A percentile compares a stretch with the other conserved stretches of the same genome.
phyloP scores from a whole-genome alignment of 35 echinoderm and acorn worm genomes.

The Acanthaster planci region DNA sequence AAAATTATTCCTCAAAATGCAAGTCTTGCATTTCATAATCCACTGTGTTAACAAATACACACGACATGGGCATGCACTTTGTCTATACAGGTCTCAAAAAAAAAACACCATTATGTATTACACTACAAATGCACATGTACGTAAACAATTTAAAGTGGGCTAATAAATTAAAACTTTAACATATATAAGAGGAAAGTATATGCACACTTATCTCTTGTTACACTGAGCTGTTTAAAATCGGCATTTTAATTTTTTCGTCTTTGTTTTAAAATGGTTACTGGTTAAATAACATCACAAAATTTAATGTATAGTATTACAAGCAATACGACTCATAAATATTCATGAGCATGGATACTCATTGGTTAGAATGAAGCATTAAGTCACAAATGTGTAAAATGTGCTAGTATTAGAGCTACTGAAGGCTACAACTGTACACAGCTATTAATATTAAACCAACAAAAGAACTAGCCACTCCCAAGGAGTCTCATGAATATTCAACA shows the following conservation, averaged over 20 bases:
- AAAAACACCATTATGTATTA: background rate
- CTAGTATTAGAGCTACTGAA: background rate
- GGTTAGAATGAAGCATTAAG: too few relatives aligned
- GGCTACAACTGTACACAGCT: constrained; percentile 5
- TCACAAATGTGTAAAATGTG: constrained; percentile 13
- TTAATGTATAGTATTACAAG: background rate
- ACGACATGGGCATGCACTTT: background rate
- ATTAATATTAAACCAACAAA: constrained; percentile 18
- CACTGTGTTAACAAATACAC: background rate
- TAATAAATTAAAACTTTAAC: background rate
- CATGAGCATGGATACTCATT: background rate
- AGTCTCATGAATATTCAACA: constrained; percentile 4
- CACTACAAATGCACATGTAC: background rate
- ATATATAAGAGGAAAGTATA: background rate
- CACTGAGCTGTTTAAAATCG: constrained; percentile 7
- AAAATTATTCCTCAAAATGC: too few relatives aligned
- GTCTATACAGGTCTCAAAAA: background rate
- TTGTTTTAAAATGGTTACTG: background rate
- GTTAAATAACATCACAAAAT: background rate
- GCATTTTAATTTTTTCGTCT: too few relatives aligned
- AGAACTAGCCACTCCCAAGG: constrained; percentile 16
- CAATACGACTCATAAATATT: constrained; percentile 13
- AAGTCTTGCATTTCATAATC: background rate
- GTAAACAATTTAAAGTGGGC: background rate
- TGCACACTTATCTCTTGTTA: background rate